Base-by-base conservation (phyloP, 2,888 invertebrate species). In the Cantharis nigra region DNA sequence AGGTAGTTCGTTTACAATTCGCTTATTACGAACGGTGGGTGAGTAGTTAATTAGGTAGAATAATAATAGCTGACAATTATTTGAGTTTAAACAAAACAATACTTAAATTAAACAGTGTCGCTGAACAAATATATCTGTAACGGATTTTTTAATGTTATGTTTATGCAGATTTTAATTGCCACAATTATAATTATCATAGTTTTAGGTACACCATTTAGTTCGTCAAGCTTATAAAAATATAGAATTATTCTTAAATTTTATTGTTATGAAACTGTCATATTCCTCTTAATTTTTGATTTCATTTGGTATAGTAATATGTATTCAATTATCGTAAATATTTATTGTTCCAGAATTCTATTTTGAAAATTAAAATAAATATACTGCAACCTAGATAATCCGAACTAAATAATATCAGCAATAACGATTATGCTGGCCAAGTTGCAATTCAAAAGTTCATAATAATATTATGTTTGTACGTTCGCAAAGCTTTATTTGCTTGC, bases 21-120 rank as follows among this genome's bases (percentile, higher is more conserved):
- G 49, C n/a, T 49, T 49, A 49, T 49, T 49, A 49, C 49, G 9
- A 49, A 49, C 49, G 49, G 49, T 49, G n/a, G 49, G 49, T 49
- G 49, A 78, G 80, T 80, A 79, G 79, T 77, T 81, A 81, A 81
- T 81, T 81, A 80, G 78, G 79, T 79, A 79, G 78, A 80, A 81
- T 81, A 81, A 81, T 81, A 80, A 80, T 81, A 77, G 71, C 69
- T 63, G 63, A 74, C 79, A 81, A 81, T 81, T 81, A 81, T 75
- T 70, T 72, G 71, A 49, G 70, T 69, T 75, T 70, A 73, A 72
- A 79, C 63, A 81, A 77, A 81, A 81, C 80, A 71, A 80, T 80
- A 80, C 78, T 74, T 78, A 79, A 81, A 79, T 78, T 80, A 81
- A 81, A 69, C 69, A 73, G 76, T 74, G 80, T 79, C 80, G 71